Conservation (phyloP, 2,113 vertebrate species). For the Corythoichthys intestinalis region DNA sequence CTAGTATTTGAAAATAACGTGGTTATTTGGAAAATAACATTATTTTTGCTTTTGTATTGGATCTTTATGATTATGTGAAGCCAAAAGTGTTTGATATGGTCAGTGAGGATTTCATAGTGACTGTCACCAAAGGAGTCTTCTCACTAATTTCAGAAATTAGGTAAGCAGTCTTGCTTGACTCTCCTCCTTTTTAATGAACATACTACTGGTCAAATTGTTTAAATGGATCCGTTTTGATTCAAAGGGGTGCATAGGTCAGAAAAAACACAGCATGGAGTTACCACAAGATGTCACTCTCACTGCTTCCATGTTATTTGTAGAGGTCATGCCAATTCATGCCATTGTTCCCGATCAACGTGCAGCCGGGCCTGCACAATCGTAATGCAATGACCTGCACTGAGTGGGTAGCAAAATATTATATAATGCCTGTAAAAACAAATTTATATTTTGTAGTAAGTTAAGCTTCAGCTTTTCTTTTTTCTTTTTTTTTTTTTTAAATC, state of each 20-base stretch:
- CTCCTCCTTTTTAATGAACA: too few species aligned
- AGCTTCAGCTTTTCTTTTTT: too few species aligned
- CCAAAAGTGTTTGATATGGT: background rate
- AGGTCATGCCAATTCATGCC: constrained; percentile 5
- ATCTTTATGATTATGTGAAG: background rate
- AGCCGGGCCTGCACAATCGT: background rate
- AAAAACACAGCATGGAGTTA: background rate
- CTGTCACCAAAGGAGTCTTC: too few species aligned
- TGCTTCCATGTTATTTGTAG: constrained; percentile 23
- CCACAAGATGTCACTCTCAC: constrained; percentile 73
- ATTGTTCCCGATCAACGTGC: background rate
- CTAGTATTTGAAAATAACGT: background rate
- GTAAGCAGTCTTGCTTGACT: too few species aligned
- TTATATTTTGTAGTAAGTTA: too few species aligned
- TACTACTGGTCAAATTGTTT: background rate
- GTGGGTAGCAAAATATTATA: background rate
- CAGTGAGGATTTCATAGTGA: too few species aligned
- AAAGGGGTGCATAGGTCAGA: background rate
- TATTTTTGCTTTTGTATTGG: background rate
- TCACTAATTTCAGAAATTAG: too few species aligned
- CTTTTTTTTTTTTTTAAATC: too few species aligned
- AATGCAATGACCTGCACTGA: background rate
- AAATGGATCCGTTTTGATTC: background rate
- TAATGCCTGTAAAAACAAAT: too few species aligned
- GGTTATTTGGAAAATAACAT: too few species aligned